Base-by-base conservation (phyloP, 1,140 invertebrate genomes). In the Apis florea region DNA sequence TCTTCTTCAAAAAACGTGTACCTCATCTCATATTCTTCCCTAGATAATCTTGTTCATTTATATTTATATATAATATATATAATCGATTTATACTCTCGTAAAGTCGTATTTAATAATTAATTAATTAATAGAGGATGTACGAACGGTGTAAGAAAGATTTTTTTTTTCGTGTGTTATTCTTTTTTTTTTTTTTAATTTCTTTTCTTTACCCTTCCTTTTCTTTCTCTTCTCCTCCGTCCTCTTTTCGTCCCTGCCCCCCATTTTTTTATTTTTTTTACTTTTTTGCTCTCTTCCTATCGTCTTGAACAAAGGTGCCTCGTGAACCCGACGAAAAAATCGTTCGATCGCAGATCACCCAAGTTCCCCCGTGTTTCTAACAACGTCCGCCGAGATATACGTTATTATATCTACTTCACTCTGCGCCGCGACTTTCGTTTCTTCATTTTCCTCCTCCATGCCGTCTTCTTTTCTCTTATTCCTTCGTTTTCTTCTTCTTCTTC, bases 131-230 rank as follows among this genome's bases (percentile, higher is more conserved):
- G 91, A 93, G 91, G 90, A 93, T 93, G 89, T 93, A 93, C 90
- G 93, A 94, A 93, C 90, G 40, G 92, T 93, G 90, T 93, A 93
- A 73, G 92, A 93, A 93, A 93, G 91, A 92, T 93, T 92, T 88
- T 90, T 92, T 93, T 92, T 88, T 90, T 92, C 89, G 85, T 92
- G 89, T 86, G 66, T 78, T 90, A 82, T 53, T 13, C 24, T 67
- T 67, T 31, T 40, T 63, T 67, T 68, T 64, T 67, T 47, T 40
- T n/a, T n/a, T n/a, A n/a, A 1, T 49, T 51, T 66, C 21, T 66
- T 51, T n/a, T 68, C 40, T n/a, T n/a, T 49, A 68, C 13, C 13
- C 66, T 17, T 31, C 19, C 47, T 51, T n/a, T n/a, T 51, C 13
- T 21, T 10, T 15, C 47, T 51, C 66, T 19, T 2, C 6, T 17